Percentiles rank a stretch among this genome's conserved stretches.
phyloP scores from a whole-genome alignment of 2,113 vertebrate species.

The Macrotus californicus region DNA sequence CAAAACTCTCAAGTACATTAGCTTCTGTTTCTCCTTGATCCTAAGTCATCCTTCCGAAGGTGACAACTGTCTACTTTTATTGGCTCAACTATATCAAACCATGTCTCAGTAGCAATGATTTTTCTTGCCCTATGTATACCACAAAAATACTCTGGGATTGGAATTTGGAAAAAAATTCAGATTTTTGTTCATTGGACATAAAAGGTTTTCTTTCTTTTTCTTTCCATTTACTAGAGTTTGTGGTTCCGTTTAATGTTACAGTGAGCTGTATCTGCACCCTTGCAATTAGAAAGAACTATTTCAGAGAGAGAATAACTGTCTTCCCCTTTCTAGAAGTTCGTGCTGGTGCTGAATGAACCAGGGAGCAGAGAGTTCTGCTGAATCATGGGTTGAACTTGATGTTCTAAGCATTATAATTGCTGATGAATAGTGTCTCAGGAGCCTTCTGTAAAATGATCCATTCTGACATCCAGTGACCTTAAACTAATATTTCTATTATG shows the following conservation, averaged over 20 bases:
- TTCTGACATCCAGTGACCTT: constrained; percentile 71
- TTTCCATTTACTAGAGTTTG: not conserved
- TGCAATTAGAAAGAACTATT: not conserved
- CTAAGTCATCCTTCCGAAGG: not conserved
- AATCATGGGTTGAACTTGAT: constrained; percentile 47
- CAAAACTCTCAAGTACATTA: not conserved
- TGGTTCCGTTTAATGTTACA: not conserved
- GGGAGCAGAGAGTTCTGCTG: constrained; percentile 28
- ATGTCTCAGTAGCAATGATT: not conserved
- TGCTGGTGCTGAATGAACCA: not conserved
- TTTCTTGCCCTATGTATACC: not conserved
- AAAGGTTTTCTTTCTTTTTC: not conserved
- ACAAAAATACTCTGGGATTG: not conserved
- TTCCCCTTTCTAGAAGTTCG: not conserved
- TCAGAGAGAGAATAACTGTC: not conserved
- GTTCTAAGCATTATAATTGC: constrained; percentile 56
- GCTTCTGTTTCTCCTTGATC: not conserved
- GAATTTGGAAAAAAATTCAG: not conserved
- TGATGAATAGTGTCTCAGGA: constrained; percentile 50
- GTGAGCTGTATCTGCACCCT: not conserved
- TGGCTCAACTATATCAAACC: too few species aligned
- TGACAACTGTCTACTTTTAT: not conserved
- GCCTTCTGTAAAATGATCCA: constrained; percentile 59
- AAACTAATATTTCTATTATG: constrained; percentile 75
- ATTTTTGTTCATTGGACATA: not conserved